Percentiles rank a stretch among this genome's conserved stretches.
phyloP scores from a whole-genome alignment of 1,140 invertebrate species.

The Patella vulgata region DNA sequence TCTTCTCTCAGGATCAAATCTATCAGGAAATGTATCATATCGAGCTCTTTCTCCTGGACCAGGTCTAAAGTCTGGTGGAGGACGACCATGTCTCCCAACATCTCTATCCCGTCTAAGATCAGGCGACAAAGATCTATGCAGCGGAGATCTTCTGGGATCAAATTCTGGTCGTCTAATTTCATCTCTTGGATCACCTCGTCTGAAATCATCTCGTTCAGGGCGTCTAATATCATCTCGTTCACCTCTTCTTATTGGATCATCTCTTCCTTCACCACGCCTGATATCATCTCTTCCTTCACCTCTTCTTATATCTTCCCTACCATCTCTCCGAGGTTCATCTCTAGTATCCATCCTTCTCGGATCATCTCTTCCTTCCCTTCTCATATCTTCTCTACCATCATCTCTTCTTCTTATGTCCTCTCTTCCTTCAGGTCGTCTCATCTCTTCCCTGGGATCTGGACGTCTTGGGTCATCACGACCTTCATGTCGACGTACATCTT shows the following conservation, averaged over 20 bases:
- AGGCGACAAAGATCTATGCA: no score
- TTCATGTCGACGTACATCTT: slow-evolving; percentile 1
- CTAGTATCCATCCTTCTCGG: not conserved
- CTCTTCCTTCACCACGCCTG: slow-evolving; percentile 29
- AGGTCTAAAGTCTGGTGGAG: no score
- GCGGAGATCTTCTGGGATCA: no score
- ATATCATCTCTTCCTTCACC: slow-evolving; percentile 6
- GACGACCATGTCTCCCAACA: no score
- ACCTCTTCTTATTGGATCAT: slow-evolving; percentile 51
- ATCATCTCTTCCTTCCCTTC: slow-evolving; percentile 3
- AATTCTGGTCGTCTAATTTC: no score
- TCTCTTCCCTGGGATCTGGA: slow-evolving; percentile 1
- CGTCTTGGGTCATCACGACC: slow-evolving; percentile 8
- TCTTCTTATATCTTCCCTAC: not conserved
- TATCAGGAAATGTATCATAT: no score
- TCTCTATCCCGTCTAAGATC: no score
- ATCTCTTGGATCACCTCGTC: slow-evolving; percentile 7
- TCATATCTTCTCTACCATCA: slow-evolving; percentile 1
- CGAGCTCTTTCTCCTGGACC: no score
- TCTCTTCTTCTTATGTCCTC: slow-evolving; percentile 2
- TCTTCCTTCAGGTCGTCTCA: not conserved
- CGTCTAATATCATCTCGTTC: not conserved
- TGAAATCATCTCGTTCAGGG: not conserved
- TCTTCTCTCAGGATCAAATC: no score
- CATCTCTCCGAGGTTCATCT: slow-evolving; percentile 3